These are phyloP conservation scores for Ptilorrhoa leucosticta DNA, from an alignment of 2,113 vertebrate genomes.

Conservation along the genomic window DNA sequence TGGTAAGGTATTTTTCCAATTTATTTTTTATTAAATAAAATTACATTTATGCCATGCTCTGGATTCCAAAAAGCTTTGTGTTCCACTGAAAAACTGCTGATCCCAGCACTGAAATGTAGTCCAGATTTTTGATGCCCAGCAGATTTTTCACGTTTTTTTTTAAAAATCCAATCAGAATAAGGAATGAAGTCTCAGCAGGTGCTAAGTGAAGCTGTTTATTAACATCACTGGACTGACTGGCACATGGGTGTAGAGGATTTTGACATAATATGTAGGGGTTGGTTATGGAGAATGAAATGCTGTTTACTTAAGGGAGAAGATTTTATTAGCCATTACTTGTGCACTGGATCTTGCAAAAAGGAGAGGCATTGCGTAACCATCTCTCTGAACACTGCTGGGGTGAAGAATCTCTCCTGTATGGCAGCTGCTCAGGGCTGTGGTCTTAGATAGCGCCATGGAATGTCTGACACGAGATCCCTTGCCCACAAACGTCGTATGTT, in stretches of 20 bases:
- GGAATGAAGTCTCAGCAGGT: neutral
- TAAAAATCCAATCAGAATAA: neutral
- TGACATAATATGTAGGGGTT: neutral
- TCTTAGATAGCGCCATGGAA: neutral
- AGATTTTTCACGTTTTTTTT: neutral
- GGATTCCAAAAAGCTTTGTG: neutral
- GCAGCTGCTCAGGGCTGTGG: neutral
- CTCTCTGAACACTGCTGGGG: neutral
- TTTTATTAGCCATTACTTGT: neutral
- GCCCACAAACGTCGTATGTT: neutral
- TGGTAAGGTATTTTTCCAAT: neutral
- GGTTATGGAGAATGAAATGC: neutral
- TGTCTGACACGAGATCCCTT: neutral
- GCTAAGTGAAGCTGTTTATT: neutral
- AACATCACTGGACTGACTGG: neutral
- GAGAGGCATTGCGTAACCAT: neutral
- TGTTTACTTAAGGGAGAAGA: neutral
- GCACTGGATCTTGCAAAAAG: neutral
- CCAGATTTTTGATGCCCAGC: neutral
- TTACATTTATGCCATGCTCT: neutral
- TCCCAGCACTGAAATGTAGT: neutral
- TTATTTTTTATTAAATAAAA: neutral
- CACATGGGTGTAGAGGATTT: neutral
- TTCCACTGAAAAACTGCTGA: neutral
- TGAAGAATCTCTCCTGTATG: neutral